Percentiles rank a stretch among this genome's conserved stretches.
Evolutionary conservation across 2,797 vertebrate species (phyloP).

Genomic region (Muraenolepis orangiensis): DNA sequence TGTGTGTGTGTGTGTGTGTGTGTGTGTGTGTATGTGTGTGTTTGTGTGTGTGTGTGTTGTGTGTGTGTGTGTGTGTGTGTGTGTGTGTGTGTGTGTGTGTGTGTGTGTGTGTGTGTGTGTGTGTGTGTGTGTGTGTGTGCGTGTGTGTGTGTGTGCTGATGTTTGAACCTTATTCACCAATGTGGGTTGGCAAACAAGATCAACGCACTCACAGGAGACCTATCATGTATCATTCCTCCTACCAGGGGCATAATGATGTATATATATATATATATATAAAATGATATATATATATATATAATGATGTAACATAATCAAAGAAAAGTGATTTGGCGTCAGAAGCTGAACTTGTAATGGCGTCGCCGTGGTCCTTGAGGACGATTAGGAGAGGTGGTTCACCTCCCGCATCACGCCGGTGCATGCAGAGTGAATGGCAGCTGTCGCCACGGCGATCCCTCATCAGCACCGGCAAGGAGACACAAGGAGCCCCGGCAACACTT

Average conservation of each 20-base stretch:
- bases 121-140: no score
- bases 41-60: no score
- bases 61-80: no score
- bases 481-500: constrained; percentile 60
- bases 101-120: no score
- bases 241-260: constrained; percentile 71
- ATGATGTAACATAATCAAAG: constrained; percentile 72
- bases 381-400: constrained; percentile 60
- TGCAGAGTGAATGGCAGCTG: constrained; percentile 68
- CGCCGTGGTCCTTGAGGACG: constrained; percentile 55
- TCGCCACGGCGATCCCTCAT: constrained; percentile 54
- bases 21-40: constrained; percentile 28
- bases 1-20: no score
- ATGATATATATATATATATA: constrained; percentile 71
- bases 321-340: constrained; percentile 59
- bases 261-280: no score
- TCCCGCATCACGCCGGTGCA: constrained; percentile 44
- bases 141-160: no score
- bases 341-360: constrained; percentile 49
- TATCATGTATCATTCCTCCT: constrained; percentile 62
- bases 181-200: constrained; percentile 61
- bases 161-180: constrained; percentile 70
- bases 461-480: constrained; percentile 52
- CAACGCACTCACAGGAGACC: constrained; percentile 64
- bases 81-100: constrained; percentile 27